A percentile compares a stretch with the other conserved stretches of the same genome.
Evolutionary conservation across 1,140 invertebrate species (phyloP).

Genomic region (Microplitis mediator): DNA sequence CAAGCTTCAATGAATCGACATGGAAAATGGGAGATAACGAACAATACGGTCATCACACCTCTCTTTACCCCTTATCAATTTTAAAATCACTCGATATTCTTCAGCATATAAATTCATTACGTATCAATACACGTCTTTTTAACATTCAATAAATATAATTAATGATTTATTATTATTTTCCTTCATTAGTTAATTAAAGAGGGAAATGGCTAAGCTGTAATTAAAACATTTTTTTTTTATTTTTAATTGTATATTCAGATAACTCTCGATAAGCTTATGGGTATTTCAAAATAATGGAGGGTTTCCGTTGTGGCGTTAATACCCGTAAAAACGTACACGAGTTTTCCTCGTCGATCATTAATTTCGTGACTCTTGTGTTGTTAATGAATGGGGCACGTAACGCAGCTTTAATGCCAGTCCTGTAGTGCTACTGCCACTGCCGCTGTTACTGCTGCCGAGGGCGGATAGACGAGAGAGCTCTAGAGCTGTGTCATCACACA

Average conservation of each 20-base stretch:
- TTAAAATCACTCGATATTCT: background rate
- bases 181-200: too few relatives aligned
- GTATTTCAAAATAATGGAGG: background rate
- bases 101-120: too few relatives aligned
- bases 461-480: constrained; percentile 30
- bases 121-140: too few relatives aligned
- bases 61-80: background rate
- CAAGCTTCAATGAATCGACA: constrained; percentile 37
- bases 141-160: too few relatives aligned
- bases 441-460: background rate
- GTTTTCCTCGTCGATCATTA: constrained; percentile 27
- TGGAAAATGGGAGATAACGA: constrained; percentile 46
- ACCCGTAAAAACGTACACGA: constrained; percentile 6
- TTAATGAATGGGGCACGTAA: constrained; percentile 30
- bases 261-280: background rate
- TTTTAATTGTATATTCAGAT: background rate
- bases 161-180: too few relatives aligned
- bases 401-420: constrained; percentile 29
- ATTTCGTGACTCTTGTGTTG: constrained; percentile 24
- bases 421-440: constrained; percentile 6
- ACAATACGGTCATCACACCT: constrained; percentile 45
- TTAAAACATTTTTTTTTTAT: background rate
- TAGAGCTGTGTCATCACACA: constrained; percentile 48
- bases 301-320: background rate
- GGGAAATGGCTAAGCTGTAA: background rate